Evolutionary conservation across 1,140 invertebrate genomes (phyloP), one percentile per base, ranked within the genome.

Genomic region (Zaprionus camerounensis): DNA sequence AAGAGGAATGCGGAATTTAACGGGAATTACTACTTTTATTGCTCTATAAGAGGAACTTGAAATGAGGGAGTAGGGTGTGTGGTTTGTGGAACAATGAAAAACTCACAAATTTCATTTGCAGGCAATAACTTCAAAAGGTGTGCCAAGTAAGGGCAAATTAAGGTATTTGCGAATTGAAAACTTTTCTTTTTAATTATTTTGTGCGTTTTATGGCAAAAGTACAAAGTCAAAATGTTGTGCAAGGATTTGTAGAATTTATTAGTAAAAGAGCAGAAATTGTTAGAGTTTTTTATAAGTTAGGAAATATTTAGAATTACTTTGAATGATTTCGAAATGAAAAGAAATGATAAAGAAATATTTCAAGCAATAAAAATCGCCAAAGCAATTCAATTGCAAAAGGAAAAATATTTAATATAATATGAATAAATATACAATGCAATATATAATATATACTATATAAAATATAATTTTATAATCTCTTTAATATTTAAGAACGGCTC

Each of bases 1-100:
- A 36, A 36, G 11, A 28, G 68, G 70, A 81, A 71, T 57, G 41
- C 38, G 41, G 41, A 73, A 71, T 81, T 79, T 73, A 24, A 74
- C 74, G 74, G 53, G 67, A 75, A 78, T 77, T 61, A 65, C 58
- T 53, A 34, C 53, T 80, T 58, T 49, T 31, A 44, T 68, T 36
- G 44, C 49, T 56, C 53, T 56, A 41, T 64, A 56, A 41, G 28
- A 26, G 46, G 2, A 34, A 26, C 31, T 15, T 13, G 13, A 59
- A 26, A 36, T 31, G 34, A 9, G 22, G 3, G 5, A 51, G 11
- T 12, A 5, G 1, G 5, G 20, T 26, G 20, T 9, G n/a, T 1
- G 3, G 26, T 5, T 38, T 5, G 13, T 1, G 55, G 5, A 44
- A 59, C 22, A 41, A 24, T 36, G 38, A 44, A 17, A 62, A 44